These are phyloP conservation scores for Drosophila subsilvestris DNA, from an alignment of 2,888 invertebrate species.

Conservation along the genomic window DNA sequence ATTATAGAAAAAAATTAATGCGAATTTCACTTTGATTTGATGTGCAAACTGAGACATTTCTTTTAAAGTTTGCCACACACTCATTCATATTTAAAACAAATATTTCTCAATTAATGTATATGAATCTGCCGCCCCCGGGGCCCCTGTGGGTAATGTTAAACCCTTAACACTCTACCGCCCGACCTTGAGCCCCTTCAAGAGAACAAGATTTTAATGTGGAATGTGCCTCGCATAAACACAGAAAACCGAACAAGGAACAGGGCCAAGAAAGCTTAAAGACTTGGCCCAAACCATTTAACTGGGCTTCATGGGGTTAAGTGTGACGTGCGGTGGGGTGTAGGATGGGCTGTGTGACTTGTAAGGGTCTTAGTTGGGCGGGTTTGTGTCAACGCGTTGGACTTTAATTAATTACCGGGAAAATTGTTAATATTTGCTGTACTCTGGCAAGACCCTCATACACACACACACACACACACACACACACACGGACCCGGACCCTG, in stretches of 20 bases:
- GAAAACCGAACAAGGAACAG: neutral
- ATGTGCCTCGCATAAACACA: neutral
- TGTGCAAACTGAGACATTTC: neutral
- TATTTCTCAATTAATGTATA: neutral
- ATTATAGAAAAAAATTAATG: too few relatives aligned
- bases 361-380: slow-evolving; percentile 21
- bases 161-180: neutral
- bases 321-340: neutral
- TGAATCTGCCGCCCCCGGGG: neutral
- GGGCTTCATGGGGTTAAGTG: slow-evolving; percentile 24
- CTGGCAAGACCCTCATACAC: slow-evolving; percentile 24
- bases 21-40: too few relatives aligned
- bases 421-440: slow-evolving; percentile 76
- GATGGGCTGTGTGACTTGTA: too few relatives aligned
- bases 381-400: slow-evolving; percentile 56
- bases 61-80: neutral
- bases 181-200: neutral
- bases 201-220: neutral
- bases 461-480: too few relatives aligned
- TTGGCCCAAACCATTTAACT: neutral
- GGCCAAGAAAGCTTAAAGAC: neutral
- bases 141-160: neutral
- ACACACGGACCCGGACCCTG: too few relatives aligned
- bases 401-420: slow-evolving; percentile 76
- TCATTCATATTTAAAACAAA: neutral